Evolutionary conservation across 2,888 invertebrate species (phyloP), one percentile per base, ranked within the genome.

Genomic region (Sussaba pulchella): DNA sequence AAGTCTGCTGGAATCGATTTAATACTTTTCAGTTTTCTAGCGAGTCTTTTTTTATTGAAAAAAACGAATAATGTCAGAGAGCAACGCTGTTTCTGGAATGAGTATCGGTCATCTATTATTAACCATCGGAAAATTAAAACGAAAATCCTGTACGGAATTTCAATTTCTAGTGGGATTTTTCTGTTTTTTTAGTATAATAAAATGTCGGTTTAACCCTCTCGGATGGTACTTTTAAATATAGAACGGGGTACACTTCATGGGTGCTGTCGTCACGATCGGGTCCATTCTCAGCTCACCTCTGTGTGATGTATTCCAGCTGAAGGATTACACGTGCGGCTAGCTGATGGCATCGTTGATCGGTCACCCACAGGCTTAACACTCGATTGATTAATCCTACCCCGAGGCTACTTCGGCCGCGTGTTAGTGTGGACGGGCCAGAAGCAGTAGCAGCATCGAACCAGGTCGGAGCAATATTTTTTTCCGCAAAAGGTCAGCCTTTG

Each of bases 301-400:
- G 9, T 39, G 39, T 80, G 45, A 50, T 43, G 36, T 70, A 69
- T 57, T 47, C 64, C 61, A 63, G 47, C 52, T 50, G 41, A 63
- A 57, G 69, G 75, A 82, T 78, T 75, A 71, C 79, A 75, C 82
- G 78, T 79, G 74, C 75, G 78, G 71, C 47, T 75, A 71, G 61
- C 50, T 54, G 6, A 31, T 31, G 31, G 72, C 67, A 81, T 69
- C 63, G 76, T 54, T 57, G 39, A 31, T 52, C 59, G 70, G 54
- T 57, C 71, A 67, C 26, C 45, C 67, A 59, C 50, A 36, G 71
- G 66, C 54, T 82, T 79, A 75, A 79, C 79, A 52, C 75, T 63
- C 82, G 82, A 79, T 79, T 79, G 71, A 50, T 72, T 75, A 67
- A 79, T 71, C 66, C 43, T 64, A 63, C 41, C 64, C 31, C 57